Percentiles rank a stretch among this genome's conserved stretches.
Evolutionary conservation across 2,113 vertebrate genomes (phyloP).

Genomic region (Aegotheles bennettii): DNA sequence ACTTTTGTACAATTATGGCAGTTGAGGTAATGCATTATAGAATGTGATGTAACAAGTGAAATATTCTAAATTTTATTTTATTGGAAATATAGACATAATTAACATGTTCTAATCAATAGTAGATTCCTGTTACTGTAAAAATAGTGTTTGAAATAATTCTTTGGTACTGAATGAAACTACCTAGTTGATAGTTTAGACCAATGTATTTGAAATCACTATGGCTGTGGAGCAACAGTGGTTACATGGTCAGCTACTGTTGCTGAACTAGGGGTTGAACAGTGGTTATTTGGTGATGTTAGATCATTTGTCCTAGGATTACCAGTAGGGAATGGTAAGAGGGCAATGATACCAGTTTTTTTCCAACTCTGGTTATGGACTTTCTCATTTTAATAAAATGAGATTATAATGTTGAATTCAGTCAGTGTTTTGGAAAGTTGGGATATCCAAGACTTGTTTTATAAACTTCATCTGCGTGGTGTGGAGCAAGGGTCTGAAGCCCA

Average conservation of each 20-base stretch:
- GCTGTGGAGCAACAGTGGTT: not conserved
- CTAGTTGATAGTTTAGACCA: not conserved
- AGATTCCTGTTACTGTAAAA: not conserved
- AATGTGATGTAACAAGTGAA: not conserved
- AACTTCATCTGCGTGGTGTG: not conserved
- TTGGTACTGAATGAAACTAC: not conserved
- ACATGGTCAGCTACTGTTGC: not conserved
- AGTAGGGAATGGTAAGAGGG: not conserved
- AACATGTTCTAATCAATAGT: not conserved
- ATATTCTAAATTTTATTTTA: not conserved
- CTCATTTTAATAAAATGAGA: not conserved
- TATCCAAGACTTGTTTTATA: not conserved
- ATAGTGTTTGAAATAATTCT: not conserved
- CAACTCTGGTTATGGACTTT: not conserved
- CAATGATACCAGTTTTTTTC: not conserved
- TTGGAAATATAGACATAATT: not conserved
- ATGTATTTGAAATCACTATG: not conserved
- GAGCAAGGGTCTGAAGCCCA: not conserved
- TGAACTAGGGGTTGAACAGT: not conserved
- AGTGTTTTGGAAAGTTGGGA: not conserved
- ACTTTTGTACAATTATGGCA: not conserved
- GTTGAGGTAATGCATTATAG: not conserved
- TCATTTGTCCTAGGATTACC: not conserved
- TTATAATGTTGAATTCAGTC: not conserved
- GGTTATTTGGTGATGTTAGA: not conserved